Evolutionary conservation across 2,113 vertebrate genomes (phyloP), one percentile per base, ranked within the genome.

Genomic region (Lycocorax pyrrhopterus): DNA sequence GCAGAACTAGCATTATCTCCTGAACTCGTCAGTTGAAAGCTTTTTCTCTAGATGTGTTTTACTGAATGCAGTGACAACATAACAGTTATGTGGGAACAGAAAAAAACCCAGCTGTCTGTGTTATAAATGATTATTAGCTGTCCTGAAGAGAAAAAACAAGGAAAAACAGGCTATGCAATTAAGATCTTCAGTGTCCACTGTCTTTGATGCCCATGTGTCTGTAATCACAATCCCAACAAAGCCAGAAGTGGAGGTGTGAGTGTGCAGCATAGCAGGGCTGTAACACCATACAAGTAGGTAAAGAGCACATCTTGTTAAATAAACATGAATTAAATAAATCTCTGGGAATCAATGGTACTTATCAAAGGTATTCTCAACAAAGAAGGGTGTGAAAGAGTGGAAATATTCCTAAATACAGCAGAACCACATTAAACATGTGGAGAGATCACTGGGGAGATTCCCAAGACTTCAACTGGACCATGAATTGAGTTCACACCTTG

Each of bases 11-110:
- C 43, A 76, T 94, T 87, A 81, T 96, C 80, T 97, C 79, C 87
- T 30, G 10, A 90, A 80, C 76, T 92, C 52, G 75, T 88, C 75
- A 74, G 22, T 76, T 95, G 53, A 86, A 88, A 85, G 41, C 72
- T 47, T 96, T 96, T 91, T 69, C 67, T 43, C 89, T 79, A 46
- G 49, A 60, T 68, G 69, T 6, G 29, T 93, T 96, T 81, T 85
- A 58, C 85, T 91, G 75, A 89, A 73, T 74, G 68, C 35, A 77
- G 68, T 55, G 72, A 64, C 76, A 86, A 27, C 74, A 71, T 84
- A 91, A 73, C 64, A 90, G 72, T 86, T 96, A 94, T 73, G 73
- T 94, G 64, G 76, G 94, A 97, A 94, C 75, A 95, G 73, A 72
- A 73, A 47, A 80, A 74, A 62, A 0, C 3, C 13, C 44, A 60